Evolutionary conservation across 1,140 invertebrate species (phyloP), one percentile per base, ranked within the genome.

Genomic region (Zaprionus vittiger): DNA sequence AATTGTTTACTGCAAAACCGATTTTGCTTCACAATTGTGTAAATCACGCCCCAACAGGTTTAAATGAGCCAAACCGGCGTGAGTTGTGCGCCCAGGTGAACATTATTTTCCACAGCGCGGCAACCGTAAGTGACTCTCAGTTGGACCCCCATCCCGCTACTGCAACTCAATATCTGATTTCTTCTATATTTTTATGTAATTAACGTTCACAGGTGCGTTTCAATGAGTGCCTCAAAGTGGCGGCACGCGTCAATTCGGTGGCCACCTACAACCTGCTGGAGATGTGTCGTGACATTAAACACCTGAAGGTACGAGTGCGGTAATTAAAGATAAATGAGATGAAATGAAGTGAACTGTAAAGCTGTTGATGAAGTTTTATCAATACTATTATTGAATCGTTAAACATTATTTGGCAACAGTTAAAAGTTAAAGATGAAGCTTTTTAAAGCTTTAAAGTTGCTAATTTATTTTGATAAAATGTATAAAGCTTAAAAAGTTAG

Each of bases 61-160:
- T 97, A 15, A 94, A 91, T 52, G 89, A 94, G 15, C 81, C 91
- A 12, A 95, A 97, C 92, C 84, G 93, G 54, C 75, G 94, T 41
- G 87, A 93, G 12, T 87, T 98, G 1, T 92, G 93, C 12, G 92
- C 94, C 6, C 93, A 95, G 60, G 94, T 97, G 12, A 87, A 95
- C 47, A 93, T 98, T 31, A 95, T 98, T 12, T 97, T 98, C 84
- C 97, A 99, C 86, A 96, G 95, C 15, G 98, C 98, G 1, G 98
- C 98, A 0, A 98, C 97, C 20, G 95, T 99, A 22, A 81, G 85
- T 76, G n/a, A 17, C 41, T 7, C 41, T 26, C 15, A n/a, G 38
- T 34, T 34, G 5, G 52, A 38, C 44, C 28, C 17, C 41, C 9
- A 31, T 31, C 28, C n/a, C n/a, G 14, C 31, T 5, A 37, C 24